phyloP scores from a whole-genome alignment of 2,888 invertebrate species.

The Tuberolachnus salignus region DNA sequence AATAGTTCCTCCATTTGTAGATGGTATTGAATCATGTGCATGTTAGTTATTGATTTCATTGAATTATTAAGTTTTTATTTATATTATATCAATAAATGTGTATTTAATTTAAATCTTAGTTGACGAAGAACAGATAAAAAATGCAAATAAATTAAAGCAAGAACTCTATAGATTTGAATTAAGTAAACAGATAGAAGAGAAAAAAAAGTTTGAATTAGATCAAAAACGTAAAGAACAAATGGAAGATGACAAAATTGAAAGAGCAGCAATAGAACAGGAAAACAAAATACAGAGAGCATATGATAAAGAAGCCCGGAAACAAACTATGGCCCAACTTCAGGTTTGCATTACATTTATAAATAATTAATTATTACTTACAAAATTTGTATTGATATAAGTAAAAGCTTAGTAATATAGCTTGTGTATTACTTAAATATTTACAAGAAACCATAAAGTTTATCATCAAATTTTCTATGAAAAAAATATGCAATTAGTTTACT shows the following conservation, averaged over 20 bases:
- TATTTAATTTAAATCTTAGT: slow-evolving; percentile 7
- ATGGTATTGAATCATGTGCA: slow-evolving; percentile 35
- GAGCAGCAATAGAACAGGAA: slow-evolving; percentile 21
- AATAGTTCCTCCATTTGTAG: background rate
- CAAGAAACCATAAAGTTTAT: no score
- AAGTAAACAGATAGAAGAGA: slow-evolving; percentile 55
- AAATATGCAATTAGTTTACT: no score
- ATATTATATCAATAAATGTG: background rate
- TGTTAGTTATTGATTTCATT: slow-evolving; percentile 6
- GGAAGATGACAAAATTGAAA: slow-evolving; percentile 50
- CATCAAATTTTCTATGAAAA: no score
- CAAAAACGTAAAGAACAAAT: slow-evolving; percentile 43
- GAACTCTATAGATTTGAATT: slow-evolving; percentile 53
- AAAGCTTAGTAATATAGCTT: background rate
- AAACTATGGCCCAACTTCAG: slow-evolving; percentile 25
- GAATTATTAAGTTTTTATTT: background rate
- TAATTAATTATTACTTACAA: background rate
- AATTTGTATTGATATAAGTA: background rate
- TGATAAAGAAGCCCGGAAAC: slow-evolving; percentile 39
- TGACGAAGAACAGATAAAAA: slow-evolving; percentile 22
- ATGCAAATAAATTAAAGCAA: slow-evolving; percentile 47
- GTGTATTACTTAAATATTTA: background rate
- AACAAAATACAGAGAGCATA: slow-evolving; percentile 42
- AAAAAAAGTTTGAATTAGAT: slow-evolving; percentile 37
- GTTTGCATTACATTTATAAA: slow-evolving; percentile 19